Percentiles rank a stretch among this genome's conserved stretches.
phyloP scores from a whole-genome alignment of 2,888 invertebrate genomes.

The Periphyllus acericola region DNA sequence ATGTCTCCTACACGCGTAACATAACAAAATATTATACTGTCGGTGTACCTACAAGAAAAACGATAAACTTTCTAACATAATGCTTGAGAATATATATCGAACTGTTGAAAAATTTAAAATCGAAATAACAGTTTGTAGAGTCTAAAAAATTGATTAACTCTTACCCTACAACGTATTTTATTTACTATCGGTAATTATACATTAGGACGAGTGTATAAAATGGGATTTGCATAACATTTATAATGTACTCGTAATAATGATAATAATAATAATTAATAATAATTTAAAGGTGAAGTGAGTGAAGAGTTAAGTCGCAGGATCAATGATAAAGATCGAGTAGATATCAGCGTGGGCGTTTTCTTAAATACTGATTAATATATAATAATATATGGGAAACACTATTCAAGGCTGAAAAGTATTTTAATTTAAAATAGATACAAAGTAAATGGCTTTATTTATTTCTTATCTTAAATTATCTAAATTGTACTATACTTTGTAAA shows the following conservation, averaged over 20 bases:
- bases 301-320: not conserved
- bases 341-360: slow-evolving; percentile 36
- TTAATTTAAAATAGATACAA: slow-evolving; percentile 1
- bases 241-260: not conserved
- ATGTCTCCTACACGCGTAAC: slow-evolving; percentile 26
- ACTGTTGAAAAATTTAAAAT: not conserved
- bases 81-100: not conserved
- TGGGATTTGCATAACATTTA: not conserved
- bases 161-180: not conserved
- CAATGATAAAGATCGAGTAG: slow-evolving; percentile 10
- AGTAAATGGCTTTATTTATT: slow-evolving; percentile 6
- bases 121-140: not conserved
- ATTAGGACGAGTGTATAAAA: not conserved
- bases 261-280: too few species aligned
- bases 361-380: slow-evolving; percentile 30
- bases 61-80: slow-evolving; percentile 29
- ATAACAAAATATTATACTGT: not conserved
- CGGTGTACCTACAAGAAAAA: not conserved
- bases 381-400: not conserved
- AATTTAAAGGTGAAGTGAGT: not conserved
- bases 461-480: not conserved
- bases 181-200: not conserved
- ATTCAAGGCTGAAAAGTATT: slow-evolving; percentile 33
- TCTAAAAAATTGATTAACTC: not conserved
- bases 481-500: not conserved